Percentiles rank a stretch among this genome's conserved stretches.
These are phyloP conservation scores for Macrochelys suwanniensis DNA, from an alignment of 2,797 vertebrate genomes.

Conservation along the genomic window DNA sequence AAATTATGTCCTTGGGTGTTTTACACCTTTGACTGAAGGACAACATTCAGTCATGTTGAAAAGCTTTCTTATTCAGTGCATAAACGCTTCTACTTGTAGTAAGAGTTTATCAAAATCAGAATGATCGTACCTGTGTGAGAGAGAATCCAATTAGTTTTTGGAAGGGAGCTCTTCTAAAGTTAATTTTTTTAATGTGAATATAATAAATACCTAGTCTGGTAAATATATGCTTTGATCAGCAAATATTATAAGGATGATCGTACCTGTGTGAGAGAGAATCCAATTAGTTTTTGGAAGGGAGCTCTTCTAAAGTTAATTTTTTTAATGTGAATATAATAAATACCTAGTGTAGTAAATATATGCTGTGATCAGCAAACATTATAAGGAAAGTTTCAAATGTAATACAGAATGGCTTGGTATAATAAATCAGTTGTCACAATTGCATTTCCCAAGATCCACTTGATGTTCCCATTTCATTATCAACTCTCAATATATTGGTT, in stretches of 20 bases:
- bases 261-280: slow-evolving; percentile 26
- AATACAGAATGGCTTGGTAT: slow-evolving; percentile 38
- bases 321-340: slow-evolving; percentile 8
- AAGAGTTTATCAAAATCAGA: slow-evolving; percentile 57
- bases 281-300: background rate
- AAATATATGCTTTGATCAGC: slow-evolving; percentile 6
- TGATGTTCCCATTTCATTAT: background rate
- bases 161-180: background rate
- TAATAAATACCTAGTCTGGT: background rate
- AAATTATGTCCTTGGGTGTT: slow-evolving; percentile 76
- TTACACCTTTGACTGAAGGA: slow-evolving; percentile 67
- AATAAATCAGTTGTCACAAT: slow-evolving; percentile 67
- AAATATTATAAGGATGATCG: slow-evolving; percentile 51
- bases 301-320: background rate
- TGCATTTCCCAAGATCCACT: slow-evolving; percentile 76
- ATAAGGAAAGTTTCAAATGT: slow-evolving; percentile 53
- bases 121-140: background rate
- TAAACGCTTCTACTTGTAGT: slow-evolving; percentile 36
- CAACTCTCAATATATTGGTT: slow-evolving; percentile 57
- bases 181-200: background rate
- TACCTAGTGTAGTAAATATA: background rate
- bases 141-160: slow-evolving; percentile 18
- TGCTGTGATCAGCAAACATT: slow-evolving; percentile 47
- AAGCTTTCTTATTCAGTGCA: slow-evolving; percentile 53
- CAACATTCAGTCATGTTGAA: slow-evolving; percentile 58